Conservation (phyloP, 2,797 vertebrate genomes). For the Acanthurus leucopareius region DNA sequence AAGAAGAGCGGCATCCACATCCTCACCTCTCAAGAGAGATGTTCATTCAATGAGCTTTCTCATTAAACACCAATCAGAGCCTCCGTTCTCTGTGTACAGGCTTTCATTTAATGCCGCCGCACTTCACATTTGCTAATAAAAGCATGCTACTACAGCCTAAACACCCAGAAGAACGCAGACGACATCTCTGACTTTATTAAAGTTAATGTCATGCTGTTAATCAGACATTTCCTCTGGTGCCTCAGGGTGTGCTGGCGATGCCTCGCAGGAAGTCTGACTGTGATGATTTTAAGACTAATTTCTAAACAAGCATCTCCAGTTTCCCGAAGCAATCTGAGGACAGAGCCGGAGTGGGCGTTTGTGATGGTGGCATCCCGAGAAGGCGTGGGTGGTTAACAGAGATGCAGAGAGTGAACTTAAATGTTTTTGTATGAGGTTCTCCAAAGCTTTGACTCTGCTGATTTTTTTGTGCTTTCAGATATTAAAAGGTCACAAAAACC, state of each 20-base stretch:
- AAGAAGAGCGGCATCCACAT: slow-evolving; percentile 68
- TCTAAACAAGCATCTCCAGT: slow-evolving; percentile 11
- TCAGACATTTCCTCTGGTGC: slow-evolving; percentile 17
- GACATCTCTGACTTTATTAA: slow-evolving; percentile 56
- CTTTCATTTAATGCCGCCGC: slow-evolving; percentile 22
- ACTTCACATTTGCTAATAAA: slow-evolving; percentile 46
- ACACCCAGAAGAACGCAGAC: slow-evolving; percentile 26
- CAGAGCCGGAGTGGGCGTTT: not conserved
- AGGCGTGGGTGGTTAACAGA: slow-evolving; percentile 9
- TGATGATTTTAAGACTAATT: slow-evolving; percentile 14
- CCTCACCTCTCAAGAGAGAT: slow-evolving; percentile 66
- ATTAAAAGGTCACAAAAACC: too few relatives aligned
- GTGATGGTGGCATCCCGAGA: slow-evolving; percentile 2
- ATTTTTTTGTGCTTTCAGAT: too few relatives aligned
- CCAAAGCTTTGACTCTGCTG: not conserved
- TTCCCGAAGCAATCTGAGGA: not conserved
- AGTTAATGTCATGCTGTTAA: slow-evolving; percentile 50
- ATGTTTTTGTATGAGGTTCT: not conserved
- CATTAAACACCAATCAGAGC: slow-evolving; percentile 76
- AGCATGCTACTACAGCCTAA: slow-evolving; percentile 16
- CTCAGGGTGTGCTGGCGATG: not conserved
- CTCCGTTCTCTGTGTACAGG: slow-evolving; percentile 27
- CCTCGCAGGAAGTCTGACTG: not conserved
- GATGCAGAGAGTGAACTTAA: not conserved
- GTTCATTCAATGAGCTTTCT: slow-evolving; percentile 70